These are phyloP conservation scores for Ophion ellenae DNA, from an alignment of 2,888 invertebrate species.

Conservation along the genomic window DNA sequence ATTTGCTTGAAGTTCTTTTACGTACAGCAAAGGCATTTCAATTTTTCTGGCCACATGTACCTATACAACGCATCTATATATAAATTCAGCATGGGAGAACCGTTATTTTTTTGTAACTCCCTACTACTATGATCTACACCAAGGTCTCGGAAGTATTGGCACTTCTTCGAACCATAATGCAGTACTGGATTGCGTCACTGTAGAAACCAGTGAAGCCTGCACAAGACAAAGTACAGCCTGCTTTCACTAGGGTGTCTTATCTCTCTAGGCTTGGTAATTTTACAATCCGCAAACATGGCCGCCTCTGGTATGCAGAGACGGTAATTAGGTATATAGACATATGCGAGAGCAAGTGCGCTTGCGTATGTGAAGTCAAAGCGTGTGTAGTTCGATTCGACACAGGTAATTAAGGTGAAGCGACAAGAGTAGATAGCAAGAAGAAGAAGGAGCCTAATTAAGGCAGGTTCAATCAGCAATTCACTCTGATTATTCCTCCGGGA, in stretches of 20 bases:
- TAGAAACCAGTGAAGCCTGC: background rate
- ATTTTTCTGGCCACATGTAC: too few relatives aligned
- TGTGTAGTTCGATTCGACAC: constrained; percentile 53
- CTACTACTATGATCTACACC: too few relatives aligned
- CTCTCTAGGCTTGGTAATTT: constrained; percentile 7
- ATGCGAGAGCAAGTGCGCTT: background rate
- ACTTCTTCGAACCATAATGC: too few relatives aligned
- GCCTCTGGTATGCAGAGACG: background rate
- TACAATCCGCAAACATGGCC: background rate
- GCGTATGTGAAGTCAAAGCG: constrained; percentile 10
- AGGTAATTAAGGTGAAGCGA: constrained; percentile 51
- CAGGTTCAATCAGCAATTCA: constrained; percentile 66
- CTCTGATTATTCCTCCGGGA: constrained; percentile 52
- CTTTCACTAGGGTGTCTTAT: background rate
- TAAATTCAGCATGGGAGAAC: too few relatives aligned
- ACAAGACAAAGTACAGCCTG: background rate
- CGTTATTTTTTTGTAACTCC: too few relatives aligned
- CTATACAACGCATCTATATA: too few relatives aligned
- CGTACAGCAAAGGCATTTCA: too few relatives aligned
- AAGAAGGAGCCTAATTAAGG: constrained; percentile 57
- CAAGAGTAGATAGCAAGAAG: background rate
- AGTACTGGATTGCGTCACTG: background rate
- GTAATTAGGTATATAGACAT: background rate
- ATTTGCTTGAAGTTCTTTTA: too few relatives aligned
- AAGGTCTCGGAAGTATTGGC: too few relatives aligned